phyloP scores from a whole-genome alignment of 2,888 invertebrate species.

The Merodon equestris region DNA sequence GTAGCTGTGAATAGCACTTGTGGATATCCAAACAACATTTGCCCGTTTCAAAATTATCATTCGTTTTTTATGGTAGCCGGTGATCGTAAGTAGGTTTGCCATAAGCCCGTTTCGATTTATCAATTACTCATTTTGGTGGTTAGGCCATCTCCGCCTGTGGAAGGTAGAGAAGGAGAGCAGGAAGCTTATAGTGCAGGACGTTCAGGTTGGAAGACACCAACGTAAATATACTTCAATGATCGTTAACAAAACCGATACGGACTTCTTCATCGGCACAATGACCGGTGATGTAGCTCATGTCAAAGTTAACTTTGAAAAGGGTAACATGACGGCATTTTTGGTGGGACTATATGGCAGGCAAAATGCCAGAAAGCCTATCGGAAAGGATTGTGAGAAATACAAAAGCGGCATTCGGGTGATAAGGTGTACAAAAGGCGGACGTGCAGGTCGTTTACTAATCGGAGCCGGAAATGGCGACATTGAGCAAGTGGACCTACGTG shows the following conservation, averaged over 20 bases:
- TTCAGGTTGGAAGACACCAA: slow-evolving; percentile 88
- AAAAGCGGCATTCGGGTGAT: slow-evolving; percentile 82
- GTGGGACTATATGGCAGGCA: slow-evolving; percentile 80
- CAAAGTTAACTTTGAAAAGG: slow-evolving; percentile 80
- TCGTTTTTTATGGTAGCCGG: slow-evolving; percentile 87
- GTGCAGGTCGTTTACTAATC: slow-evolving; percentile 83
- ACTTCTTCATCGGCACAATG: slow-evolving; percentile 92
- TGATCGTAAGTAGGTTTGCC: slow-evolving; percentile 80
- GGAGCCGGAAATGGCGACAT: slow-evolving; percentile 93
- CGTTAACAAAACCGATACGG: slow-evolving; percentile 85
- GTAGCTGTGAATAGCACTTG: slow-evolving; percentile 84
- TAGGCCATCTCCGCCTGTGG: slow-evolving; percentile 87
- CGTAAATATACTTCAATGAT: slow-evolving; percentile 87
- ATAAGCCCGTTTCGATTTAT: too few species aligned
- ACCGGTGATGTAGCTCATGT: slow-evolving; percentile 82
- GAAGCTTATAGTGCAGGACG: slow-evolving; percentile 86
- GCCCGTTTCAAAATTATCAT: slow-evolving; percentile 81
- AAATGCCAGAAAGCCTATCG: slow-evolving; percentile 75
- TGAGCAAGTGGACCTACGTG: slow-evolving; percentile 84
- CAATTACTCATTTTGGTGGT: not conserved
- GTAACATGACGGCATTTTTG: slow-evolving; percentile 76
- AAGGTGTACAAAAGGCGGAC: slow-evolving; percentile 79
- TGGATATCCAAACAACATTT: slow-evolving; percentile 84
- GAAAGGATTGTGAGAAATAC: slow-evolving; percentile 78
- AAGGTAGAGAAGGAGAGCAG: slow-evolving; percentile 85